Evolutionary conservation across 2,888 invertebrate genomes (phyloP).

Genomic region (Tanypteryx hageni): DNA sequence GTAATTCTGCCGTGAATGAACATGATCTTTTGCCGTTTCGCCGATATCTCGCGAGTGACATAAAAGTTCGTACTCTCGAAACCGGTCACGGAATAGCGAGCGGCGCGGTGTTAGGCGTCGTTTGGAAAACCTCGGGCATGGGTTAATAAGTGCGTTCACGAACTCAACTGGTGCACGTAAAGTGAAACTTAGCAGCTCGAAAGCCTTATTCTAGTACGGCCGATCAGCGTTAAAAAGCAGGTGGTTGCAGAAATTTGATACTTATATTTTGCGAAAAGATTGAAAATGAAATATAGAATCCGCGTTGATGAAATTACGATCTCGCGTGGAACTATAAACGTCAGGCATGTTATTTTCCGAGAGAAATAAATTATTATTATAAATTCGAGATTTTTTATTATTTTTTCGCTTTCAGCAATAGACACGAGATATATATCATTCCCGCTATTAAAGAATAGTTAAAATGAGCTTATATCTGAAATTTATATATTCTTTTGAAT

Average conservation of each 20-base stretch:
- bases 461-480: no score
- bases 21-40: constrained; percentile 6
- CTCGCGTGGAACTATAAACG: no score
- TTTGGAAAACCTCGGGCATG: not conserved
- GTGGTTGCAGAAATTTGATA: not conserved
- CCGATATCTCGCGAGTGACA: not conserved
- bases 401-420: no score
- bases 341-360: no score
- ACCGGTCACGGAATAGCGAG: constrained; percentile 48
- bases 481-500: no score
- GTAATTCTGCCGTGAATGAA: not conserved
- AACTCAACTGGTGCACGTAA: not conserved
- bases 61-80: constrained; percentile 31
- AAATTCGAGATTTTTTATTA: no score
- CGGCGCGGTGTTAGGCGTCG: not conserved
- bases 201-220: not conserved
- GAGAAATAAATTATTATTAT: no score
- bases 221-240: not conserved
- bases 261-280: no score
- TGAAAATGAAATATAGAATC: no score
- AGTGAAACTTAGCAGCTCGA: constrained; percentile 38
- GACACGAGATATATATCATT: no score
- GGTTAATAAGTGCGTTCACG: constrained; percentile 45
- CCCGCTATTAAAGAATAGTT: no score
- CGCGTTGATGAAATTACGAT: no score